Percentiles rank a stretch among this genome's conserved stretches.
Conservation (phyloP, 1,140 invertebrate species). For the Fragariocoptes setiger region DNA sequence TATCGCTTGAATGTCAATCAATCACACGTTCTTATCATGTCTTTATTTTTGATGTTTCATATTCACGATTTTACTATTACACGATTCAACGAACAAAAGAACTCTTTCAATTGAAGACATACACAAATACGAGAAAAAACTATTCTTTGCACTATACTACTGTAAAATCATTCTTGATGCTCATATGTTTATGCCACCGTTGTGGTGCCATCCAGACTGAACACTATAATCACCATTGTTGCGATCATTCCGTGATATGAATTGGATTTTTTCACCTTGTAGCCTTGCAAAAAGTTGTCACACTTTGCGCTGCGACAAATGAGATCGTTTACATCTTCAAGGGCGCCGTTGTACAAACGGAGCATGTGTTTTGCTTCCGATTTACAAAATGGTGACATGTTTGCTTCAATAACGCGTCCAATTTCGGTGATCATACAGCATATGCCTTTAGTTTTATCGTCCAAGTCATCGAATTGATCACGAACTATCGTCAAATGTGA, state of each 20-base stretch:
- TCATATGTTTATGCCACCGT: too few species aligned
- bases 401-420: background rate
- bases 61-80: too few species aligned
- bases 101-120: too few species aligned
- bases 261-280: background rate
- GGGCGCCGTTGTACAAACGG: background rate
- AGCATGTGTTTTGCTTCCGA: background rate
- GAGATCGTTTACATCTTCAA: background rate
- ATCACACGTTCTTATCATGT: too few species aligned
- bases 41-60: too few species aligned
- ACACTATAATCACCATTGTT: background rate
- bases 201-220: too few species aligned
- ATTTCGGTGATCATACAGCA: background rate
- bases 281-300: background rate
- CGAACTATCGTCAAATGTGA: background rate
- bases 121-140: too few species aligned
- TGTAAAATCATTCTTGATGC: too few species aligned
- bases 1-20: too few species aligned
- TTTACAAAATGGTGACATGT: background rate
- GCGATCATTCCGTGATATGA: background rate
- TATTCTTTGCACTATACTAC: too few species aligned
- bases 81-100: too few species aligned
- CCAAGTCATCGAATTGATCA: background rate
- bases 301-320: background rate
- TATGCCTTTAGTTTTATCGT: background rate